Base-by-base conservation (phyloP, 2,888 invertebrate genomes). In the Tinea trinotella region DNA sequence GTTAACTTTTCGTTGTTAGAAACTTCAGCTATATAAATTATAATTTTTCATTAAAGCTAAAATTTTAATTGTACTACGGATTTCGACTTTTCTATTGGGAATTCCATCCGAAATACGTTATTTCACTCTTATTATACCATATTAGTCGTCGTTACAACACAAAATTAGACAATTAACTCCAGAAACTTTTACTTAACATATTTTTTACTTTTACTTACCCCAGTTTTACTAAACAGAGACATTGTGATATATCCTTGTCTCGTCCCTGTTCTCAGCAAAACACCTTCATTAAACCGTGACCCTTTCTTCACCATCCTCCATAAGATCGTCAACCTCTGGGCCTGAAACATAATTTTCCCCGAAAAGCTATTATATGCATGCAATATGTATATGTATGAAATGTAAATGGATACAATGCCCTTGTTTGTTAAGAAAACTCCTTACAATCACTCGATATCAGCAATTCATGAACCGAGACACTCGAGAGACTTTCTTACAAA, bases 391-490 rank as follows among this genome's bases (percentile, higher is more conserved):
- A 12, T 40, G 13, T 40, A 40, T 40, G 2, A 15, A 4, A 19
- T 46, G 19, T 46, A 69, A 69, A 72, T 71, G 67, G 71, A 75
- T 74, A 68, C 71, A 70, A 71, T 67, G 63, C 62, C 63, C 65
- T 70, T 71, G 70, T 74, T 74, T 71, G 64, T 67, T 70, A 71
- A 68, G 67, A 63, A 66, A 68, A 64, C 62, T 64, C 61, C 64
- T 66, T 71, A 64, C 62, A 69, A 66, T 66, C 65, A 65, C 69
- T 66, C 67, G 68, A 67, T 70, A 76, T 78, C 75, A 76, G 74
- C 76, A 75, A 75, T 77, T 78, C 78, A 75, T 75, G 71, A 71
- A 74, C 63, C 60, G 59, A 63, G 59, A 64, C 67, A 63, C 64
- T 60, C 40, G 17, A 40, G 22, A 56, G 55, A 56, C 56, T 55